phyloP scores from a whole-genome alignment of 1,140 invertebrate species.

The Drosophila hydei region DNA sequence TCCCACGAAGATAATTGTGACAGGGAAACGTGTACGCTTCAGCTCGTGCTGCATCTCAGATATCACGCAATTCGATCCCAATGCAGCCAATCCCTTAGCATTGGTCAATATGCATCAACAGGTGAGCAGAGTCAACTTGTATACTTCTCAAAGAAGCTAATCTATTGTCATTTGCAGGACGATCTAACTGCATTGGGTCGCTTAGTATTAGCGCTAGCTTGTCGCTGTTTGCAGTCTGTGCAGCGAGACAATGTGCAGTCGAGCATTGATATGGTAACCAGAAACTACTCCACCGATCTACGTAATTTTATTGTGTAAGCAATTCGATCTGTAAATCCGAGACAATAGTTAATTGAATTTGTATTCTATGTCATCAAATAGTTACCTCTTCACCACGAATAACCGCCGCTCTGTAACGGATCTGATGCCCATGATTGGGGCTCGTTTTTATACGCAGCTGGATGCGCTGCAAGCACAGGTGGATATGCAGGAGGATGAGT shows the following conservation, averaged over 20 bases:
- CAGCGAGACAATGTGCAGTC: slow-evolving; percentile 93
- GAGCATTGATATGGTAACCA: slow-evolving; percentile 94
- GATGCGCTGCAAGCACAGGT: slow-evolving; percentile 94
- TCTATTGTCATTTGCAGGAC: too few species aligned
- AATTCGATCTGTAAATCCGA: neutral
- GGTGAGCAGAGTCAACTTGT: slow-evolving; percentile 37
- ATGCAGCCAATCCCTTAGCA: slow-evolving; percentile 85
- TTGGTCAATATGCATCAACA: slow-evolving; percentile 91
- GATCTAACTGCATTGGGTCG: slow-evolving; percentile 96
- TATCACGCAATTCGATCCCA: slow-evolving; percentile 92
- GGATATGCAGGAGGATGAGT: slow-evolving; percentile 95
- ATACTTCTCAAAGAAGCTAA: too few species aligned
- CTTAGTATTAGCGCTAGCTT: slow-evolving; percentile 94
- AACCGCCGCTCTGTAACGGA: slow-evolving; percentile 94
- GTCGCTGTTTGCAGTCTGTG: slow-evolving; percentile 94
- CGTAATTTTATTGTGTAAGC: slow-evolving; percentile 96
- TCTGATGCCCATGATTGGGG: slow-evolving; percentile 99
- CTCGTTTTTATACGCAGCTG: slow-evolving; percentile 97
- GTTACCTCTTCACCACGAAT: slow-evolving; percentile 90
- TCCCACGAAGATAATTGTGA: slow-evolving; percentile 95
- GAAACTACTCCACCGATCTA: slow-evolving; percentile 96
- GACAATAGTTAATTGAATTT: neutral
- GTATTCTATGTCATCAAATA: slow-evolving; percentile 61
- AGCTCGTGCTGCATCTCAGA: slow-evolving; percentile 94
- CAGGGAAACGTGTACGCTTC: slow-evolving; percentile 89